A percentile compares a stretch with the other conserved stretches of the same genome.
Conservation (phyloP, 2,888 invertebrate species). For the Drosophila paranaensis region DNA sequence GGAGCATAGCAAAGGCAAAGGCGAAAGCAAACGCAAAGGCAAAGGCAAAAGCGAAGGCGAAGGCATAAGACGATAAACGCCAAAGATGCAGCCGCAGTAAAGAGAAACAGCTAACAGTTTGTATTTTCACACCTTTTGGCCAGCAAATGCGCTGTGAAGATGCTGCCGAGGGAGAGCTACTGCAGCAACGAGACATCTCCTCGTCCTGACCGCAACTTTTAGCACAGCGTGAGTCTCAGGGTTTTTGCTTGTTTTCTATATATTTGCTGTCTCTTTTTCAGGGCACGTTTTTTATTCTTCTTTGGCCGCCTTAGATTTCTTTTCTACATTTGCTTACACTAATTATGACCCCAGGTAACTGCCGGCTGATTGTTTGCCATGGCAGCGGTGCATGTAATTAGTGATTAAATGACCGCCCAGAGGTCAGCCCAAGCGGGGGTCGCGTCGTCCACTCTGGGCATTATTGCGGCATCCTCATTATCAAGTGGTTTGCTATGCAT, state of each 20-base stretch:
- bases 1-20: slow-evolving; percentile 4
- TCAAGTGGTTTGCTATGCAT: slow-evolving; percentile 61
- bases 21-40: not conserved
- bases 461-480: slow-evolving; percentile 70
- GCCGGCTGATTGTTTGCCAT: slow-evolving; percentile 61
- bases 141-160: slow-evolving; percentile 74
- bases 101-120: slow-evolving; percentile 64
- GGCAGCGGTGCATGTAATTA: slow-evolving; percentile 75
- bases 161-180: slow-evolving; percentile 27
- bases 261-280: slow-evolving; percentile 8
- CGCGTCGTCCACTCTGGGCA: slow-evolving; percentile 35
- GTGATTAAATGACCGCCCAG: slow-evolving; percentile 78
- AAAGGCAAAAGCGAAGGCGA: slow-evolving; percentile 18
- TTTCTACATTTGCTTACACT: slow-evolving; percentile 78
- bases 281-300: slow-evolving; percentile 43
- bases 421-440: slow-evolving; percentile 58
- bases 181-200: slow-evolving; percentile 38
- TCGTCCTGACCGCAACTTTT: slow-evolving; percentile 48
- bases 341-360: slow-evolving; percentile 78
- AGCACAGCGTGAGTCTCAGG: slow-evolving; percentile 48
- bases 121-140: slow-evolving; percentile 78
- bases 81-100: slow-evolving; percentile 57
- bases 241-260: slow-evolving; percentile 22
- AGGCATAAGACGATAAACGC: slow-evolving; percentile 51
- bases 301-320: slow-evolving; percentile 61